phyloP scores from a whole-genome alignment of 2,888 invertebrate species.

The Heliconius aoede region DNA sequence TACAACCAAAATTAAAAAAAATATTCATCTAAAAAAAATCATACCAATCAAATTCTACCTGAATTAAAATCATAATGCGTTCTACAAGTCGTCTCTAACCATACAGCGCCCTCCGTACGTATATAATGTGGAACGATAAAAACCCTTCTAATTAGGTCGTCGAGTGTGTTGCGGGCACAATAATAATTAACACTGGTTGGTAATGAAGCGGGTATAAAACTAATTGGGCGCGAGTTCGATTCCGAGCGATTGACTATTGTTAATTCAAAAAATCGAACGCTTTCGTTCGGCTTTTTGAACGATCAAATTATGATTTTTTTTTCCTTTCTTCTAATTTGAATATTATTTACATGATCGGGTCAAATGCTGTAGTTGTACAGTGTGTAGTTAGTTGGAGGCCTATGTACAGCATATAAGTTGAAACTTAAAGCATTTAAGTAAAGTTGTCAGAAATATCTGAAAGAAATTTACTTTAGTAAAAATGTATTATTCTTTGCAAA shows the following conservation, averaged over 20 bases:
- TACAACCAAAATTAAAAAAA: neutral
- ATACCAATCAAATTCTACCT: neutral
- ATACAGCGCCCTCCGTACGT: constrained; percentile 33
- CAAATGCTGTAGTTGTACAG: neutral
- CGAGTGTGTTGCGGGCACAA: constrained; percentile 81
- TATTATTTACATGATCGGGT: neutral
- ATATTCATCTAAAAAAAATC: neutral
- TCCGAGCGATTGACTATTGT: constrained; percentile 61
- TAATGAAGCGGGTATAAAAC: constrained; percentile 82
- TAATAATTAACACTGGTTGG: constrained; percentile 82
- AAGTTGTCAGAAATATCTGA: neutral
- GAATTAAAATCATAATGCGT: constrained; percentile 17
- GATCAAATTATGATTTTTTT: constrained; percentile 12
- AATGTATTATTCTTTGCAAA: too few relatives aligned
- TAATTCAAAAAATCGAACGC: constrained; percentile 41
- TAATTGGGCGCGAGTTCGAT: constrained; percentile 72
- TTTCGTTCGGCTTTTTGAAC: neutral
- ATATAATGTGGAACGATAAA: constrained; percentile 52
- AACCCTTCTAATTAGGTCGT: constrained; percentile 81
- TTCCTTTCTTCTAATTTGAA: neutral
- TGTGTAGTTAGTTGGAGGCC: too few relatives aligned
- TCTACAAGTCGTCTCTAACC: constrained; percentile 2
- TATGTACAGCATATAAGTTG: neutral
- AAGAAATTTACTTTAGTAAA: too few relatives aligned
- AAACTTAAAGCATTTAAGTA: neutral